phyloP scores from a whole-genome alignment of 2,113 vertebrate genomes.

The Brienomyrus longianalis region DNA sequence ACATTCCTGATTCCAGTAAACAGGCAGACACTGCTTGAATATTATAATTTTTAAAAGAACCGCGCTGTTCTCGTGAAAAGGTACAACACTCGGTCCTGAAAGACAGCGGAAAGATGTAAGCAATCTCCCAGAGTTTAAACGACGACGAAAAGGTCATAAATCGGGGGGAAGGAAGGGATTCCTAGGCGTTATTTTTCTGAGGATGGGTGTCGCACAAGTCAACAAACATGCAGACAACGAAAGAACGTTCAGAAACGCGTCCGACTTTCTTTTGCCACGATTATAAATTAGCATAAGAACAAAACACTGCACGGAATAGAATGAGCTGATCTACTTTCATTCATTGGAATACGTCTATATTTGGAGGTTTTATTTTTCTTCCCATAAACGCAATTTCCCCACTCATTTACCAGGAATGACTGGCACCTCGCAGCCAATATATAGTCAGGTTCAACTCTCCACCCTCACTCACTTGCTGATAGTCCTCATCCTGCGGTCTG shows the following conservation, averaged over 20 bases:
- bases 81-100: background rate
- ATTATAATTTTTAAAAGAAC: background rate
- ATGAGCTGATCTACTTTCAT: background rate
- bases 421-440: background rate
- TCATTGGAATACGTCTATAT: background rate
- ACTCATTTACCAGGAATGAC: background rate
- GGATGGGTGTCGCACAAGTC: background rate
- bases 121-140: background rate
- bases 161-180: background rate
- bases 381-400: background rate
- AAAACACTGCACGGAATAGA: background rate
- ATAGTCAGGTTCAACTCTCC: background rate
- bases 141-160: background rate
- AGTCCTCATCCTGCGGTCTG: slow-evolving; percentile 67
- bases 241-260: background rate
- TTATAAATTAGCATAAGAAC: background rate
- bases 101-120: background rate
- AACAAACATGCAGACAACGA: background rate
- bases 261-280: background rate
- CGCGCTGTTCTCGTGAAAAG: background rate
- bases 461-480: slow-evolving; percentile 72
- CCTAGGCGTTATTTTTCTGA: background rate
- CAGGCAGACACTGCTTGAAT: background rate
- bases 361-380: background rate
- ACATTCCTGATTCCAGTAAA: background rate